Evolutionary conservation across 2,797 vertebrate species (phyloP).

Genomic region (Trachops cirrhosus): DNA sequence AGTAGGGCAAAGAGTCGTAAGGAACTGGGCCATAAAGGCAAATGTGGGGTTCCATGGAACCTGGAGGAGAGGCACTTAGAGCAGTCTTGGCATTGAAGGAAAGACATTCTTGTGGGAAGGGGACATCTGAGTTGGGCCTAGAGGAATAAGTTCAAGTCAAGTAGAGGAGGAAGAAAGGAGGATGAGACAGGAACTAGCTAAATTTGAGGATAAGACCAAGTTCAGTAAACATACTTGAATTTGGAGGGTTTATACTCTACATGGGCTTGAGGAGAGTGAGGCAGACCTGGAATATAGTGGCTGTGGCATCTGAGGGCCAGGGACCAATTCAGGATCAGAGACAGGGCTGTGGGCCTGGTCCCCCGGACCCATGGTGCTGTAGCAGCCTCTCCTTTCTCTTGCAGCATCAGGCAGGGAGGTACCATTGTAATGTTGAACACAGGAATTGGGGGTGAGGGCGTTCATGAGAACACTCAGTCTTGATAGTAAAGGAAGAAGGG

Average conservation of each 20-base stretch:
- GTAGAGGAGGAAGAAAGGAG: not conserved
- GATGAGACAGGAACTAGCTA: not conserved
- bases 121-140: not conserved
- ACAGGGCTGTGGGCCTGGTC: not conserved
- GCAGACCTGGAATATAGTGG: not conserved
- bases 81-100: not conserved
- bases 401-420: not conserved
- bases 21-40: not conserved
- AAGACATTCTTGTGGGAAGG: not conserved
- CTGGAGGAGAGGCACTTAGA: not conserved
- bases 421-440: not conserved
- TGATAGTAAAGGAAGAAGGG: not conserved
- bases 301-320: not conserved
- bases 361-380: not conserved
- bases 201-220: not conserved
- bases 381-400: not conserved
- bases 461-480: not conserved
- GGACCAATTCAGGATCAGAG: not conserved
- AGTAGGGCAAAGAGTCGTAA: not conserved
- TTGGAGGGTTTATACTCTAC: not conserved
- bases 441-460: not conserved
- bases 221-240: not conserved
- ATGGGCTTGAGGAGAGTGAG: not conserved
- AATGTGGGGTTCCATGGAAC: not conserved
- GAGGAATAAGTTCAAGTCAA: not conserved